Percentiles rank a stretch among this genome's conserved stretches.
phyloP scores from a whole-genome alignment of 1,140 invertebrate genomes.

The Drosophila dunni region DNA sequence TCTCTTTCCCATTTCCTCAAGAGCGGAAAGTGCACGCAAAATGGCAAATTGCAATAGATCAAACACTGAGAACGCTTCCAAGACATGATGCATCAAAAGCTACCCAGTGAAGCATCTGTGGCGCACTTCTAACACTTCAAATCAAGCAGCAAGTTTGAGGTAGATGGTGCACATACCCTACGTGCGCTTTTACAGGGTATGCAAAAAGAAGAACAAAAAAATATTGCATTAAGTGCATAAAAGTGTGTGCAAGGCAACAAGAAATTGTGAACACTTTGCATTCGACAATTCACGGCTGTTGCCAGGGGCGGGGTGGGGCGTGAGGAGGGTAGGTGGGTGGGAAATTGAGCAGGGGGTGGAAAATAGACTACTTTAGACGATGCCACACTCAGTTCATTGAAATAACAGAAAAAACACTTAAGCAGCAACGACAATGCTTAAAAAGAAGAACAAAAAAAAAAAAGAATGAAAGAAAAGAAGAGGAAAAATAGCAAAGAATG shows the following conservation, averaged over 20 bases:
- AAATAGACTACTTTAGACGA: constrained; percentile 13
- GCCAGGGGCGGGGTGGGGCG: background rate
- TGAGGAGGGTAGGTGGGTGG: background rate
- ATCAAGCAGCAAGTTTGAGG: background rate
- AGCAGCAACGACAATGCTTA: constrained; percentile 57
- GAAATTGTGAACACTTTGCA: constrained; percentile 42
- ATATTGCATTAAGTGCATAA: constrained; percentile 18
- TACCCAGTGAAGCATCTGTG: background rate
- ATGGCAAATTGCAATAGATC: constrained; percentile 8
- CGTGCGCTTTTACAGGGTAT: constrained; percentile 28
- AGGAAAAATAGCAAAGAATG: constrained; percentile 20
- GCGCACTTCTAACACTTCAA: too few relatives aligned
- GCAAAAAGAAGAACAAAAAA: constrained; percentile 13
- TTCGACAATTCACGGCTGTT: constrained; percentile 38
- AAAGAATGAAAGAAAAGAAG: constrained; percentile 1
- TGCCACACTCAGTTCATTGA: constrained; percentile 65
- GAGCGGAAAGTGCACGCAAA: constrained; percentile 21
- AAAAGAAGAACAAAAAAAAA: constrained; percentile 22
- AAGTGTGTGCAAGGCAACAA: constrained; percentile 46
- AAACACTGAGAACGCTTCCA: background rate
- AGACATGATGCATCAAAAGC: too few relatives aligned
- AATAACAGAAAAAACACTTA: constrained; percentile 68
- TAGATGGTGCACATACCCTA: background rate
- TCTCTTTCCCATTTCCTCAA: background rate
- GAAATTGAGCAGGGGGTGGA: background rate